These are phyloP conservation scores for Ceuthmochares aereus DNA, from an alignment of 2,113 vertebrate genomes.

Conservation along the genomic window DNA sequence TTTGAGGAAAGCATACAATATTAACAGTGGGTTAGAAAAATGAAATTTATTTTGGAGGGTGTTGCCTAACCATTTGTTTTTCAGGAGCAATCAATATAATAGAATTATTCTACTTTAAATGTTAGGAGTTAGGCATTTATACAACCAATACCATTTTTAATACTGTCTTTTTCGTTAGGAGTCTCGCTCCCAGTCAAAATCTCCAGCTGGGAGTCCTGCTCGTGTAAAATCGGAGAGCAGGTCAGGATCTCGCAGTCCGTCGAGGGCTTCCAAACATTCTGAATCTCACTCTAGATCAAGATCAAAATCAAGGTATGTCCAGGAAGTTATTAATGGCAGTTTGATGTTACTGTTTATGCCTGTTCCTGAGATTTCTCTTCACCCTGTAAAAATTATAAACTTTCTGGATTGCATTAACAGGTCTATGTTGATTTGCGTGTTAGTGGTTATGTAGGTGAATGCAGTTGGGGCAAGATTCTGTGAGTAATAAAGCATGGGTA, in stretches of 20 bases:
- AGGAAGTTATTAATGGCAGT: background rate
- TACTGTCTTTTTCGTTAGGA: conserved; percentile 88
- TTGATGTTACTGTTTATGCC: background rate
- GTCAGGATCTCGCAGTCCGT: conserved; percentile 89
- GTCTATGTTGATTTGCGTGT: background rate
- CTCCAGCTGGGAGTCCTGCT: conserved; percentile 89
- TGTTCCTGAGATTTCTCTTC: background rate
- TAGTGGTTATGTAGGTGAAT: background rate
- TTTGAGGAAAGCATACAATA: conserved; percentile 82
- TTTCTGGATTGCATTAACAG: background rate
- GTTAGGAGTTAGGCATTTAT: conserved; percentile 84
- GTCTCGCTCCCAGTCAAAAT: conserved; percentile 93
- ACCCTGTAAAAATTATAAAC: background rate
- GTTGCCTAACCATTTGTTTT: conserved; percentile 85
- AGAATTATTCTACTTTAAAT: conserved; percentile 82
- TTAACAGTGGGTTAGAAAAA: conserved; percentile 84
- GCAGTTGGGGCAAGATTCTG: background rate
- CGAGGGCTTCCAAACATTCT: conserved; percentile 87
- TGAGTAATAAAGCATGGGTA: background rate
- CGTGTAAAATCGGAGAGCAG: conserved; percentile 91
- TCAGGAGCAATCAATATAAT: conserved; percentile 85
- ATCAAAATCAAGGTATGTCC: conserved; percentile 90
- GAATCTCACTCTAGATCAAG: conserved; percentile 89
- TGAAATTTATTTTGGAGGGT: conserved; percentile 84
- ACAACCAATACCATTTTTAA: conserved; percentile 84